A percentile compares a stretch with the other conserved stretches of the same genome.
These are phyloP conservation scores for Apamea crenata DNA, from an alignment of 2,888 invertebrate genomes.

Conservation along the genomic window DNA sequence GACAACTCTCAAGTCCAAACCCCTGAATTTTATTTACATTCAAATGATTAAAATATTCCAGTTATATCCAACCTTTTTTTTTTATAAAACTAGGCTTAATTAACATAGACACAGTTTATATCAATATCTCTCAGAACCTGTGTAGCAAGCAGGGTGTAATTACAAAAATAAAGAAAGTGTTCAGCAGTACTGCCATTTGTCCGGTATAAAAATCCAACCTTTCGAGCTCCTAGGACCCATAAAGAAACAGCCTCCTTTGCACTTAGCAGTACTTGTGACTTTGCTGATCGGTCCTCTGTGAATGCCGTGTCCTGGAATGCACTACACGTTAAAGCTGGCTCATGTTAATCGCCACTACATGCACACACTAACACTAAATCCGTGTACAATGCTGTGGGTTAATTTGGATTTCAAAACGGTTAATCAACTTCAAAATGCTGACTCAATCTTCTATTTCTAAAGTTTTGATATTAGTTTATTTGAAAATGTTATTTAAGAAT, in stretches of 20 bases:
- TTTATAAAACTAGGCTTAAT: neutral
- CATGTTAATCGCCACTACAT: conserved; percentile 88
- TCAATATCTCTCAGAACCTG: conserved; percentile 50
- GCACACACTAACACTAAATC: conserved; percentile 78
- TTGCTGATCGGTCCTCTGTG: conserved; percentile 92
- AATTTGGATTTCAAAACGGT: conserved; percentile 62
- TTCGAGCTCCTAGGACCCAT: conserved; percentile 98
- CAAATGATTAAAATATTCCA: conserved; percentile 5
- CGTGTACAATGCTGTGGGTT: conserved; percentile 73
- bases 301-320: conserved; percentile 93
- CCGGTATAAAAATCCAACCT: conserved; percentile 92
- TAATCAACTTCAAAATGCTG: conserved; percentile 49
- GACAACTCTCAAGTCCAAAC: conserved; percentile 16
- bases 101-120: conserved; percentile 36
- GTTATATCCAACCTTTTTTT: neutral
- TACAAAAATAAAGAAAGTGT: conserved; percentile 72
- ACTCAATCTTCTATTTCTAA: conserved; percentile 36
- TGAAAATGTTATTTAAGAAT: conserved; percentile 62
- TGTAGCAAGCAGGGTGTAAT: conserved; percentile 67
- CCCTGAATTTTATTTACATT: conserved; percentile 20
- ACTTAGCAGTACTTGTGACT: conserved; percentile 96
- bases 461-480: conserved; percentile 53
- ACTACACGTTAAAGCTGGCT: conserved; percentile 88
- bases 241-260: conserved; percentile 98
- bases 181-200: conserved; percentile 75